These are phyloP conservation scores for Danio aesculapii DNA, from an alignment of 2,797 vertebrate species.

Conservation along the genomic window DNA sequence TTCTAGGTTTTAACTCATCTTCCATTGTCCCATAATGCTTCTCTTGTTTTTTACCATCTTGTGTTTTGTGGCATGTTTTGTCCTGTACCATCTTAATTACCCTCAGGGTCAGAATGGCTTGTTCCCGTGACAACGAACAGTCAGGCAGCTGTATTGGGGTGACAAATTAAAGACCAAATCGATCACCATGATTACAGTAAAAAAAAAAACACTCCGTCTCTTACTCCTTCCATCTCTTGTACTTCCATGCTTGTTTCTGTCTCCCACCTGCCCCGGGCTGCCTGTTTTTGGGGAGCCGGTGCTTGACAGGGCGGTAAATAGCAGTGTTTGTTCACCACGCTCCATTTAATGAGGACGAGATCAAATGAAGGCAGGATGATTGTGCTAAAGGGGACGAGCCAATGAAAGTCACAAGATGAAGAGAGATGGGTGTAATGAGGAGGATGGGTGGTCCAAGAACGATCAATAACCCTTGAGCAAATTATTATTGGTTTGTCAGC, in stretches of 20 bases:
- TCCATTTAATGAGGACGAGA: constrained; percentile 52
- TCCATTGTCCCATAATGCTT: neutral
- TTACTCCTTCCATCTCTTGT: constrained; percentile 10
- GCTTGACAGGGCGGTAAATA: constrained; percentile 53
- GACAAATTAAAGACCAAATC: constrained; percentile 48
- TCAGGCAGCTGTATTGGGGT: constrained; percentile 40
- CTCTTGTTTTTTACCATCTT: constrained; percentile 28
- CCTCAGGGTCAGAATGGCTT: constrained; percentile 37
- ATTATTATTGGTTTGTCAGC: constrained; percentile 34
- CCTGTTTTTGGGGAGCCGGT: constrained; percentile 27
- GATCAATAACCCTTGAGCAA: constrained; percentile 49
- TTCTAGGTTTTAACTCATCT: neutral
- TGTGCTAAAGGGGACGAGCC: constrained; percentile 18
- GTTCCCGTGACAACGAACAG: constrained; percentile 49
- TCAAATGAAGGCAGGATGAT: constrained; percentile 32
- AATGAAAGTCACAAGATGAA: constrained; percentile 33
- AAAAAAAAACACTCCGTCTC: constrained; percentile 16
- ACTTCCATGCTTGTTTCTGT: constrained; percentile 13
- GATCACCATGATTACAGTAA: constrained; percentile 53
- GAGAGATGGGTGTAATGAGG: constrained; percentile 32
- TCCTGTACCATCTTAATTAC: constrained; percentile 36
- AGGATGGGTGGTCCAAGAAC: neutral
- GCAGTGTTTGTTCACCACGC: constrained; percentile 44
- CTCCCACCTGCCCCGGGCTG: neutral
- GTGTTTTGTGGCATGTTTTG: constrained; percentile 8